phyloP scores from a whole-genome alignment of 2,113 vertebrate species.

The Nycticebus coucang region DNA sequence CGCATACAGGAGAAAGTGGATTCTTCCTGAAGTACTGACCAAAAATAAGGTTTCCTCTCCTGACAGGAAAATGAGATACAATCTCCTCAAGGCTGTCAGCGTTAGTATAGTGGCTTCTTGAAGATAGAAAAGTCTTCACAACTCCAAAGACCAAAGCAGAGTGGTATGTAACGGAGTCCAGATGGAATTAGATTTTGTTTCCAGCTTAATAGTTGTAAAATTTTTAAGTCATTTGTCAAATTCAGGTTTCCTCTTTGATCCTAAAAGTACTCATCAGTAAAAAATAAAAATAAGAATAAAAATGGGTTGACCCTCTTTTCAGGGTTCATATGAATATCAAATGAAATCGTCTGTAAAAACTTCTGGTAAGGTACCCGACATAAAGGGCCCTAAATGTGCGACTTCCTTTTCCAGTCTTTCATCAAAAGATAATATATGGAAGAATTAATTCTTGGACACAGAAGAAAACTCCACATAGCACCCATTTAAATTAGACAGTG shows the following conservation, averaged over 20 bases:
- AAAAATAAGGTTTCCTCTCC: background rate
- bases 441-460: background rate
- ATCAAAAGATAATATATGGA: background rate
- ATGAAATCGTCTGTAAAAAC: background rate
- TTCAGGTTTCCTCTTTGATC: background rate
- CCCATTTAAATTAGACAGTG: background rate
- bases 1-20: background rate
- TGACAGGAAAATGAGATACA: background rate
- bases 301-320: background rate
- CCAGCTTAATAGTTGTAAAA: background rate
- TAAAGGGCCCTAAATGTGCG: background rate
- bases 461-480: background rate
- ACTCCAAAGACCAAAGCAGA: background rate
- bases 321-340: background rate
- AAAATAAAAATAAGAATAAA: background rate
- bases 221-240: background rate
- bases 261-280: background rate
- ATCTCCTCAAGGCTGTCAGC: background rate
- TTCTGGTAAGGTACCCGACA: background rate
- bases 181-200: background rate
- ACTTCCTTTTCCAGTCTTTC: background rate
- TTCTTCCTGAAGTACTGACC: background rate
- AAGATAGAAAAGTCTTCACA: background rate
- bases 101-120: background rate
- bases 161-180: background rate